A percentile compares a stretch with the other conserved stretches of the same genome.
Conservation (phyloP, 2,113 vertebrate species). For the Amazona guildingii region DNA sequence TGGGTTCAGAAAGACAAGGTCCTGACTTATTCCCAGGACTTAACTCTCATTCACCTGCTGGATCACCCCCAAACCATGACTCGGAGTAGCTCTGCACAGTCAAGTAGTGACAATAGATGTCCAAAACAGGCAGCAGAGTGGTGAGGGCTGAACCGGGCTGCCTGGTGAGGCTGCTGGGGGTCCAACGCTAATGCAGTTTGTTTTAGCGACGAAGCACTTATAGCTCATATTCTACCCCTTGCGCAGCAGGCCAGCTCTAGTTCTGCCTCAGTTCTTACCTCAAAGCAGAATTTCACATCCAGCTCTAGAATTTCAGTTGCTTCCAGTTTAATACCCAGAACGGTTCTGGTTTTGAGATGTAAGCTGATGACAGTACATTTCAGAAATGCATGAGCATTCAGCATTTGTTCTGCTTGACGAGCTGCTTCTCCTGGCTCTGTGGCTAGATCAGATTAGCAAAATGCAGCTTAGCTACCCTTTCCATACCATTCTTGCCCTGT, state of each 20-base stretch:
- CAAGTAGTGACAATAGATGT: neutral
- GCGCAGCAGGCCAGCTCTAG: neutral
- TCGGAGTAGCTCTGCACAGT: neutral
- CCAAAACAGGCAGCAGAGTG: neutral
- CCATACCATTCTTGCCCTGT: neutral
- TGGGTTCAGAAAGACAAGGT: neutral
- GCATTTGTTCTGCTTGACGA: neutral
- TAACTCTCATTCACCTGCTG: neutral
- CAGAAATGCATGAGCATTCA: constrained; percentile 7
- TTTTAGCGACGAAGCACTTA: neutral
- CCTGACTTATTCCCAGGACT: neutral
- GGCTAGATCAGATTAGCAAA: constrained; percentile 28
- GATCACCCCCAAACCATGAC: neutral
- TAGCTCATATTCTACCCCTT: neutral
- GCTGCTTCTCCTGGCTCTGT: constrained; percentile 4
- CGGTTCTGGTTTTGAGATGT: neutral
- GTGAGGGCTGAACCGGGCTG: neutral
- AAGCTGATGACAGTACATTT: neutral
- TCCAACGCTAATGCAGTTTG: neutral
- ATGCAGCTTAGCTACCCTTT: constrained; percentile 12
- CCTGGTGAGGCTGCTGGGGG: neutral
- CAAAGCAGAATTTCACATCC: neutral
- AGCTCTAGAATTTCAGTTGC: neutral
- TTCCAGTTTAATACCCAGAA: neutral
- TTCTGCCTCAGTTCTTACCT: neutral